These are phyloP conservation scores for Andrena dorsata DNA, from an alignment of 2,888 invertebrate genomes.

Conservation along the genomic window DNA sequence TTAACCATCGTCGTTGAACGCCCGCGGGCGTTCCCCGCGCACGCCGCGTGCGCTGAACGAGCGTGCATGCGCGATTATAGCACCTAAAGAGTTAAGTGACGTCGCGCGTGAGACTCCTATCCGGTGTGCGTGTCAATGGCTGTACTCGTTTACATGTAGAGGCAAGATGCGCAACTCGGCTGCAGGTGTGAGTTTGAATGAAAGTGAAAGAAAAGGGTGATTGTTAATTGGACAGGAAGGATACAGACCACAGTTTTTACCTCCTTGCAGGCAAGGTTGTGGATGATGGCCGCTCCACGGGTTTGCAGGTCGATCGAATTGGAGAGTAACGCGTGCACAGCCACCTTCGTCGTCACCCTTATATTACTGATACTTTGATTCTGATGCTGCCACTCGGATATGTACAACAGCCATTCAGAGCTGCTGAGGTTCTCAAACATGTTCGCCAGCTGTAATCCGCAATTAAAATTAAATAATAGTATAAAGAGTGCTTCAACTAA, in stretches of 20 bases:
- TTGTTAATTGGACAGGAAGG: conserved; percentile 78
- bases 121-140: not conserved
- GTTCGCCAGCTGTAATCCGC: conserved; percentile 90
- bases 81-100: conserved; percentile 10
- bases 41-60: no score
- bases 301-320: conserved; percentile 91
- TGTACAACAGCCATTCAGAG: conserved; percentile 97
- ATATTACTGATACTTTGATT: conserved; percentile 94
- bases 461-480: not conserved
- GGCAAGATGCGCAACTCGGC: not conserved
- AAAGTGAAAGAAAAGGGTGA: conserved; percentile 35
- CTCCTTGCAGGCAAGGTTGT: conserved; percentile 97
- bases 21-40: no score
- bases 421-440: conserved; percentile 95
- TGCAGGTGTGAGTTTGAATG: conserved; percentile 29
- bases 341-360: conserved; percentile 95
- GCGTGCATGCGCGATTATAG: no score
- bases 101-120: not conserved
- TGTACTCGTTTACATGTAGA: not conserved
- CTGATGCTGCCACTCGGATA: conserved; percentile 95
- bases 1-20: no score
- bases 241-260: conserved; percentile 98
- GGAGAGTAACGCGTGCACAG: conserved; percentile 93
- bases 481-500: not conserved
- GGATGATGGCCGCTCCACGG: conserved; percentile 93